Evolutionary conservation across 2,888 invertebrate species (phyloP).

Genomic region (Alcis repandata): DNA sequence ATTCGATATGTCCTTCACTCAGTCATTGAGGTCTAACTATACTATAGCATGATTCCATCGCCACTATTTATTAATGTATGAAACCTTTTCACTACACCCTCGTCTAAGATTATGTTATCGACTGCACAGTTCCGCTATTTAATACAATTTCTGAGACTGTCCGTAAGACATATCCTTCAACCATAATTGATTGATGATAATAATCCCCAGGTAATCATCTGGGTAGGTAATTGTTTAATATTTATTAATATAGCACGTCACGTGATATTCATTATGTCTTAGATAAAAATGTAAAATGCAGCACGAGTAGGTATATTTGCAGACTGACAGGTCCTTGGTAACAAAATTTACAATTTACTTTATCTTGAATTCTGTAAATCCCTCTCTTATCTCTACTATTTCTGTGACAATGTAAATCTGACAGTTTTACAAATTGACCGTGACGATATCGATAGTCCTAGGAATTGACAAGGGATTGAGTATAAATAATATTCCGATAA

Average conservation of each 20-base stretch:
- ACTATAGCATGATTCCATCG: too few relatives aligned
- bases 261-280: slow-evolving; percentile 28
- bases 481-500: slow-evolving; percentile 5
- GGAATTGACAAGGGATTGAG: background rate
- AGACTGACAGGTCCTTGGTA: background rate
- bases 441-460: slow-evolving; percentile 17
- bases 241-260: slow-evolving; percentile 28
- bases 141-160: background rate
- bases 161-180: slow-evolving; percentile 10
- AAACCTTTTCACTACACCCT: background rate
- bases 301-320: background rate
- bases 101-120: background rate
- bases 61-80: background rate
- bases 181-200: slow-evolving; percentile 41
- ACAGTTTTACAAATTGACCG: slow-evolving; percentile 25
- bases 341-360: slow-evolving; percentile 4
- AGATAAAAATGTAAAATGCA: slow-evolving; percentile 3
- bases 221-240: slow-evolving; percentile 30
- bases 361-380: slow-evolving; percentile 15
- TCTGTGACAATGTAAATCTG: slow-evolving; percentile 28
- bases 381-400: slow-evolving; percentile 35
- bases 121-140: background rate
- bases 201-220: slow-evolving; percentile 32
- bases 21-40: too few relatives aligned
- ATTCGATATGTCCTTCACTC: too few relatives aligned